Base-by-base conservation (phyloP, 1,140 invertebrate genomes). In the Dendrolimus punctatus region DNA sequence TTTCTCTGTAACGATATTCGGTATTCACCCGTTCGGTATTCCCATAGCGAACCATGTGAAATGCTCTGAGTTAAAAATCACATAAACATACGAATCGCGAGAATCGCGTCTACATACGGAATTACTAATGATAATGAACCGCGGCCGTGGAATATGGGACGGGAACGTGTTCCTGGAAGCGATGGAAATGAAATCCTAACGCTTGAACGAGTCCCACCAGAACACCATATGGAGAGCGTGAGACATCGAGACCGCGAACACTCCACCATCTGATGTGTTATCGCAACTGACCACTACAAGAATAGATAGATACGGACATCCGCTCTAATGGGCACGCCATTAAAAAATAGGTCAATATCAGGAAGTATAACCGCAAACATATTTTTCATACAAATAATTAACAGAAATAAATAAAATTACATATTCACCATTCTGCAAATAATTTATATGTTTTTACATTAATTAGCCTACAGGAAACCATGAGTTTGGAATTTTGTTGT, bases 1-100 rank as follows among this genome's bases (percentile, higher is more conserved):
- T 78, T 76, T 71, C 70, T 79, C 50, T 38, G 50, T 43, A 23
- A 3, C 23, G 23, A 23, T 23, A 23, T 67, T 77, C 63, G 65
- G 66, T 60, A 62, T 63, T 71, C 64, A 66, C 66, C 59, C 66
- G 65, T 50, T 62, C 64, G 62, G 57, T 60, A 68, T 83, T 83
- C 81, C 74, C 80, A 74, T 67, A 73, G 64, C 59, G 53, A 60
- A 48, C 64, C 80, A 85, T 85, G 82, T 82, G 82, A 85, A 85
- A 80, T 74, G 67, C 68, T 62, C 72, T 67, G 65, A 39, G 41
- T 50, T 60, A 47, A 62, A 57, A 64, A 55, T 85, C 82, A 62
- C 80, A 85, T 73, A 48, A n/a, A 23, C 9, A 23, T n/a, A n/a
- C 44, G 64, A 66, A 63, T 46, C 50, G 59, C 47, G 62, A 71